Base-by-base conservation (phyloP, 2,113 vertebrate genomes). In the Thalassoma bifasciatum region DNA sequence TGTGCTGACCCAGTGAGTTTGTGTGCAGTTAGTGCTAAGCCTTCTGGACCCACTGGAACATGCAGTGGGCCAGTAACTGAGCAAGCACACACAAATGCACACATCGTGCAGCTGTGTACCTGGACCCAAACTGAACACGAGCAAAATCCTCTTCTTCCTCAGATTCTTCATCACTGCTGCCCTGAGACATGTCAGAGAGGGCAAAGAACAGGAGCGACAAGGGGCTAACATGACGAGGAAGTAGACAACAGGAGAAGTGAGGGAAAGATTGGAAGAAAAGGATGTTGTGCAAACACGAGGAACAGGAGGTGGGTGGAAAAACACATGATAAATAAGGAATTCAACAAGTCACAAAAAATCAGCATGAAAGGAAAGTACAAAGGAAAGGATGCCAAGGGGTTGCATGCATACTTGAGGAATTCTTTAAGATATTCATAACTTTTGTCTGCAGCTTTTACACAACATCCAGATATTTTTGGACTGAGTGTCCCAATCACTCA, bases 81-180 rank as follows among this genome's bases (percentile, higher is more conserved):
- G 78, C 82, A 85, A 87, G 81, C 81, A 73, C 67, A 86, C 88
- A 89, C 58, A 77, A 65, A 44, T 59, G 56, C 86, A 86, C 91
- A 92, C 92, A 89, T 84, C 80, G 83, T 89, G 88, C 93, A 86
- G 75, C 60, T 64, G 89, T 91, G 94, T 99, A 99, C 98, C 98
- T 99, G 96, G 96, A 97, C 95, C 96, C 98, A 97, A 99, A 98
- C 85, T 96, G 96, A 95, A 98, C 95, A 94, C 91, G 94, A 93
- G 96, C 87, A 96, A 98, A 97, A 94, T 98, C 97, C 94, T 96
- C 93, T 91, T 93, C 93, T 81, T 91, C 95, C 91, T 96, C 97
- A 57, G 87, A 89, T 49, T 94, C 94, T 92, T 98, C 98, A 82
- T 96, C 96, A 91, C 96, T 96, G 95, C 95, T 98, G 90, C 96